These are phyloP conservation scores for Hyles lineata DNA, from an alignment of 2,888 invertebrate species.

Conservation along the genomic window DNA sequence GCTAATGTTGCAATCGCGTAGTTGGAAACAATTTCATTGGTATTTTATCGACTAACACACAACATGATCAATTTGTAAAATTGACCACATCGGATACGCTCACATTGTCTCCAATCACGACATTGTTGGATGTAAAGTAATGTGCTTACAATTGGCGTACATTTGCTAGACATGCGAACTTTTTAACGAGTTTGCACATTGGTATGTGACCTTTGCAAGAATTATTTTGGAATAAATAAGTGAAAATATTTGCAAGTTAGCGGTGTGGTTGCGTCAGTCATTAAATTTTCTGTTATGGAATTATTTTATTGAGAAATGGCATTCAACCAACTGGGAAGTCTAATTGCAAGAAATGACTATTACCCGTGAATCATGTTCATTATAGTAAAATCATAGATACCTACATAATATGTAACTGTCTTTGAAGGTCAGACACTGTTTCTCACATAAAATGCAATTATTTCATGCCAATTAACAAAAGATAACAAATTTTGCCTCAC, in stretches of 20 bases:
- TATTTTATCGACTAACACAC: constrained; percentile 51
- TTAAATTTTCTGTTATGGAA: neutral
- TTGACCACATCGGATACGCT: constrained; percentile 43
- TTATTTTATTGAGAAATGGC: neutral
- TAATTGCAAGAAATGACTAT: too few relatives aligned
- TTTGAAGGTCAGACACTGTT: too few relatives aligned
- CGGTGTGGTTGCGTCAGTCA: neutral
- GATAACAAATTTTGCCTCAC: too few relatives aligned
- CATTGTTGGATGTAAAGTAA: constrained; percentile 29
- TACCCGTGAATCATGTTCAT: too few relatives aligned
- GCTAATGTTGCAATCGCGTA: constrained; percentile 59
- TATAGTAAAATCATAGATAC: too few relatives aligned
- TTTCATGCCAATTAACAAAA: too few relatives aligned
- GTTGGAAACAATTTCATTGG: constrained; percentile 57
- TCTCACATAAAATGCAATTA: too few relatives aligned
- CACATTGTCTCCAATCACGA: constrained; percentile 47
- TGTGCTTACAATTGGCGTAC: constrained; percentile 20
- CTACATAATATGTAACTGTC: too few relatives aligned
- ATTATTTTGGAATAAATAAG: constrained; percentile 16
- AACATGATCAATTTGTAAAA: constrained; percentile 54
- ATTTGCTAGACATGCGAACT: constrained; percentile 19
- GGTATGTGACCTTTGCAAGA: constrained; percentile 17
- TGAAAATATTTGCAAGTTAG: constrained; percentile 1
- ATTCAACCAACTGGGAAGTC: too few relatives aligned
- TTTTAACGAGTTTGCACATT: constrained; percentile 21